Percentiles rank a stretch among this genome's conserved stretches.
phyloP scores from a whole-genome alignment of 2,113 vertebrate species.

The Petrocephalus microphthalmus region DNA sequence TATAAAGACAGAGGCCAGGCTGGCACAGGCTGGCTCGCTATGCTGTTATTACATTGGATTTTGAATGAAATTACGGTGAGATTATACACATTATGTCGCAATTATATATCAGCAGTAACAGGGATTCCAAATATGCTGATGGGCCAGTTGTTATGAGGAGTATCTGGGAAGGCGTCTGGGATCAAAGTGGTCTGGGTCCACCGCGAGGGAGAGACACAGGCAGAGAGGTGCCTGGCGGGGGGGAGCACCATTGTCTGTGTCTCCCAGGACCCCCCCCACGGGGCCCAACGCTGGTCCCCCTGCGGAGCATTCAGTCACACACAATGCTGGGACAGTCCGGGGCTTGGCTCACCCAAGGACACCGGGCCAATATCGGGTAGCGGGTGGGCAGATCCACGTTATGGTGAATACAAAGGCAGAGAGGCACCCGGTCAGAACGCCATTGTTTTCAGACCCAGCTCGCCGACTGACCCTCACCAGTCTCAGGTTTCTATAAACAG shows the following conservation, averaged over 20 bases:
- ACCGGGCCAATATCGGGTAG: not conserved
- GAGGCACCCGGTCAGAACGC: not conserved
- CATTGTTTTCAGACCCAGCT: not conserved
- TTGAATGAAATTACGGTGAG: not conserved
- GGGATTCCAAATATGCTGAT: not conserved
- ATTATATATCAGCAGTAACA: not conserved
- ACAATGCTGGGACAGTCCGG: not conserved
- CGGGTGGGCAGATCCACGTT: not conserved
- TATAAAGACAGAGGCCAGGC: not conserved
- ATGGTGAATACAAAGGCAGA: not conserved
- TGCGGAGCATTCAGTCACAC: not conserved
- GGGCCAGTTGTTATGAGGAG: not conserved
- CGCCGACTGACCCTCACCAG: not conserved
- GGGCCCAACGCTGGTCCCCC: not conserved
- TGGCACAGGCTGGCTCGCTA: not conserved
- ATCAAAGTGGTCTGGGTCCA: not conserved
- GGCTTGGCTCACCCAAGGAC: not conserved
- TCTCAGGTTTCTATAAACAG: not conserved
- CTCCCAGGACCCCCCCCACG: not conserved
- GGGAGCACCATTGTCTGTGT: not conserved
- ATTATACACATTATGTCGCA: constrained; percentile 7
- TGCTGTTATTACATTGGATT: not conserved
- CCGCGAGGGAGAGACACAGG: not conserved
- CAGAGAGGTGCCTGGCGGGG: not conserved
- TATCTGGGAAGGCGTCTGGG: not conserved